Conservation (phyloP, 1,140 invertebrate species). For the Ceratina calcarata region DNA sequence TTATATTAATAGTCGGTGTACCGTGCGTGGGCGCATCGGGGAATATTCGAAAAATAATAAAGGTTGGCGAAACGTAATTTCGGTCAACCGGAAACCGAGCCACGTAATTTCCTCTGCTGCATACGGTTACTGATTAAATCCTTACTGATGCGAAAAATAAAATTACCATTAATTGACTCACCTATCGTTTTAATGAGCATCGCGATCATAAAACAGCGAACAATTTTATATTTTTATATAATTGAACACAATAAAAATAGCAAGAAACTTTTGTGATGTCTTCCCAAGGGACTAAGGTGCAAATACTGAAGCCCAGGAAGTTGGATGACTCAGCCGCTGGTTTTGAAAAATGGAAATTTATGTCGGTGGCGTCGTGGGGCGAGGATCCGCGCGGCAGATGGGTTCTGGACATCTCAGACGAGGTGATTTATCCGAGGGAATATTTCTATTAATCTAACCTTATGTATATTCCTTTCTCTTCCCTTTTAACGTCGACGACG, state of each 20-base stretch:
- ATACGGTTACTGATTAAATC: neutral
- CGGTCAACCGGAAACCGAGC: neutral
- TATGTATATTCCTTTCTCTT: no score
- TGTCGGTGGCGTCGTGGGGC: constrained; percentile 95
- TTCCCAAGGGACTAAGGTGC: constrained; percentile 82
- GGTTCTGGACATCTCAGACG: constrained; percentile 84
- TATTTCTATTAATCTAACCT: neutral
- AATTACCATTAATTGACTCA: neutral
- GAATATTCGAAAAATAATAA: constrained; percentile 28
- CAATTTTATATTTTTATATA: neutral
- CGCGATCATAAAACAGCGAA: neutral
- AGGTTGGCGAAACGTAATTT: neutral
- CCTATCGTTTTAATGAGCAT: neutral
- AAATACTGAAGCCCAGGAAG: constrained; percentile 86
- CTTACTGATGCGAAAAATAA: neutral
- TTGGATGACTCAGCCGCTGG: constrained; percentile 87
- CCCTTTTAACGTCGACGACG: no score
- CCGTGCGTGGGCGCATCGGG: constrained; percentile 5
- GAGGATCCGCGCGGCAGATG: constrained; percentile 90
- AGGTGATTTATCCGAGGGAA: constrained; percentile 74
- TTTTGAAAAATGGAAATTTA: constrained; percentile 92
- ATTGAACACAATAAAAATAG: neutral
- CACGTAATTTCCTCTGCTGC: neutral
- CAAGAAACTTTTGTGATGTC: neutral
- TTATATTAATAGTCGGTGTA: constrained; percentile 45